Base-by-base conservation (phyloP, 2,888 invertebrate genomes). In the Dione vanillae region DNA sequence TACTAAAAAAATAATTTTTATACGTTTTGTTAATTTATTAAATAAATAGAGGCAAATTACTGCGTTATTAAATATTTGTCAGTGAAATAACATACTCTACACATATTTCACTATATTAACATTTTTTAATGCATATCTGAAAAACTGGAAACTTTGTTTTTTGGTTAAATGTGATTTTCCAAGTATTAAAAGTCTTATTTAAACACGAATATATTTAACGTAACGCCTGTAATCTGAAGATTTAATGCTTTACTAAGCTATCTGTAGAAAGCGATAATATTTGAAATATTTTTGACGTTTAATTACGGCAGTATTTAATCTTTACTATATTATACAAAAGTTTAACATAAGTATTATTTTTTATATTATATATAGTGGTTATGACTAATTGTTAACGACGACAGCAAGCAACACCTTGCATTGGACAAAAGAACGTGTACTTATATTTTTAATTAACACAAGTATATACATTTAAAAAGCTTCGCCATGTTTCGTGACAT, bases 401-500 rank as follows among this genome's bases (percentile, higher is more conserved):
- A 69, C 43, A 41, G 19, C 52, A 64, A 64, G 35, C 45, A 27
- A 64, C 37, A 51, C 27, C 27, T 51, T 54, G 11, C 14, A 20
- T n/a, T 27, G 43, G 59, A 43, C 41, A 20, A 59, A 10, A 6
- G 20, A 20, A 27, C n/a, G n/a, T 2, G 12, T 40, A 56, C 2
- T 8, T n/a, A 61, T 61, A 61, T 2, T 20, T 45, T 61, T 20
- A 41, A 61, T 61, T 61, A n/a, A 14, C 43, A 62, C 14, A 62
- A 16, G 7, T 19, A 37, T 7, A 49, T 16, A 37, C 11, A 49
- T 16, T 49, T 14, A 47, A 35, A 62, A 11, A 16, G 37, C 16
- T 47, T 45, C n/a, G 62, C 62, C 47, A 37, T 16, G 11, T 19
- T 45, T 62, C 62, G 62, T 62, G 62, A 62, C 16, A 16, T 35